These are phyloP conservation scores for Morphnarchus princeps DNA, from an alignment of 2,113 vertebrate genomes.

Conservation along the genomic window DNA sequence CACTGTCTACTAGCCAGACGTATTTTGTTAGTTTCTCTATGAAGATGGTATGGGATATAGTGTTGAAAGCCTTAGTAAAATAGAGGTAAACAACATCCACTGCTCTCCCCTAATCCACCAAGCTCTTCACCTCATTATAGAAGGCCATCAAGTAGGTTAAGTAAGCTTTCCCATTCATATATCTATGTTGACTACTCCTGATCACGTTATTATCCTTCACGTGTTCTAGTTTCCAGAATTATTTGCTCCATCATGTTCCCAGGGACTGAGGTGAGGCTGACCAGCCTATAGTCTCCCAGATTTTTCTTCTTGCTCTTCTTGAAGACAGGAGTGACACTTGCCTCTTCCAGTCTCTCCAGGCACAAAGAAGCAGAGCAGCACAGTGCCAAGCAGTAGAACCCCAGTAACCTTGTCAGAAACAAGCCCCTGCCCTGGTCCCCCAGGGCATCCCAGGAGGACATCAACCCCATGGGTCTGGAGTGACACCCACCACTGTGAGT, in stretches of 20 bases:
- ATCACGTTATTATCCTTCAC: background rate
- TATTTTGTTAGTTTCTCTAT: background rate
- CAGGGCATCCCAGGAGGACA: background rate
- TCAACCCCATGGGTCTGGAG: background rate
- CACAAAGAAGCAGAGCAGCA: background rate
- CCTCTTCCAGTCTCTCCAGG: background rate
- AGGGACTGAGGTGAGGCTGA: background rate
- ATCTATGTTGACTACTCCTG: background rate
- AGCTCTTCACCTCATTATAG: background rate
- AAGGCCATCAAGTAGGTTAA: background rate
- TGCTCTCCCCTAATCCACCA: background rate
- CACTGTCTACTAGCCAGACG: too few species aligned
- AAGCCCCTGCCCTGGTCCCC: background rate
- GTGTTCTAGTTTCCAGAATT: background rate
- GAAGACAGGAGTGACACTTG: background rate
- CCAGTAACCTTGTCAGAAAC: background rate
- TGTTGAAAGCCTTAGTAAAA: background rate
- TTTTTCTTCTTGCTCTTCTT: background rate
- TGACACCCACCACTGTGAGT: background rate
- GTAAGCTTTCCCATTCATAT: background rate
- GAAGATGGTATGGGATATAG: background rate
- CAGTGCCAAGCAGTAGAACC: background rate
- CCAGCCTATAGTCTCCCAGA: too few species aligned
- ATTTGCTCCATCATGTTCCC: background rate
- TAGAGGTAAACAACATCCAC: background rate